Conservation (phyloP, 2,888 invertebrate species). For the Rhamnusium bicolor region DNA sequence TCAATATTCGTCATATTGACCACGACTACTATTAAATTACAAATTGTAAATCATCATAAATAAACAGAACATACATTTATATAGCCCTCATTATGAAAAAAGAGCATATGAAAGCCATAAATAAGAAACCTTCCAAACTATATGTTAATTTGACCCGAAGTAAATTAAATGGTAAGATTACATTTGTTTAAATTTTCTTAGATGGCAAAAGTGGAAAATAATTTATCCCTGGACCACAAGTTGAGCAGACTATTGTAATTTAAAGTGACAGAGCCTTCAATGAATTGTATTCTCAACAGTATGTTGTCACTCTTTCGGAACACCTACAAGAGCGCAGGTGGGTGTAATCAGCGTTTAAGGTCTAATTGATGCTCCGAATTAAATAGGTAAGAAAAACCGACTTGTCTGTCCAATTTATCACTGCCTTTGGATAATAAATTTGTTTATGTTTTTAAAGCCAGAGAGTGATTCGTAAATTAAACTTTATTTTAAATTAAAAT, state of each 20-base stretch:
- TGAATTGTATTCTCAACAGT: not conserved
- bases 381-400: constrained; percentile 25
- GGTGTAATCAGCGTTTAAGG: constrained; percentile 31
- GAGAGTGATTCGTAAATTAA: constrained; percentile 1
- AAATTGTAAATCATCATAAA: not conserved
- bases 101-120: not conserved
- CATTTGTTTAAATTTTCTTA: not conserved
- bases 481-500: constrained; percentile 11
- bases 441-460: not conserved
- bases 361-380: constrained; percentile 26
- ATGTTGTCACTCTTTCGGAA: constrained; percentile 17
- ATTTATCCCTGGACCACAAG: constrained; percentile 6
- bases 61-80: not conserved
- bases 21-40: too few species aligned
- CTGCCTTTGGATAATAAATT: constrained; percentile 7
- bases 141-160: not conserved
- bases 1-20: too few species aligned
- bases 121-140: not conserved
- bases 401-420: constrained; percentile 9
- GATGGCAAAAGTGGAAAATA: constrained; percentile 1
- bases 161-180: not conserved
- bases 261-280: constrained; percentile 6
- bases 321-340: constrained; percentile 23
- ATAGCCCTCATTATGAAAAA: not conserved
- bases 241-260: constrained; percentile 5